These are phyloP conservation scores for Cololabis saira DNA, from an alignment of 2,113 vertebrate species.

Conservation along the genomic window DNA sequence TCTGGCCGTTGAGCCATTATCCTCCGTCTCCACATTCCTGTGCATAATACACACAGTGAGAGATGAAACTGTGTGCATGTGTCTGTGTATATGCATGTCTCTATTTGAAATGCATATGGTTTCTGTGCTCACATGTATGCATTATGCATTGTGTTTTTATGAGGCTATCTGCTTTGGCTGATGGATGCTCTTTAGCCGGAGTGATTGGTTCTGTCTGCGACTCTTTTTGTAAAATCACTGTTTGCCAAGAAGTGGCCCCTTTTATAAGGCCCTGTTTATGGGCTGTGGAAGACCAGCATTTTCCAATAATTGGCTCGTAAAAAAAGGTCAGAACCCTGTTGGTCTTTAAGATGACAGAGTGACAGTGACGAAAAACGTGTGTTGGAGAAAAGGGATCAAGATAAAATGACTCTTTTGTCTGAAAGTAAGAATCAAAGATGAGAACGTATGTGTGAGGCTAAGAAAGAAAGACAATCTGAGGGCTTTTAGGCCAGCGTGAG, in stretches of 20 bases:
- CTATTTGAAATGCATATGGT: slow-evolving; percentile 35
- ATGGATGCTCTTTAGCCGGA: slow-evolving; percentile 56
- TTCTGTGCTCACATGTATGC: slow-evolving; percentile 50
- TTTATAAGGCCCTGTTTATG: slow-evolving; percentile 73
- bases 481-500: no score
- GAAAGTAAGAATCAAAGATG: not conserved
- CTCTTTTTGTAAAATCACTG: slow-evolving; percentile 52
- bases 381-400: slow-evolving; percentile 3
- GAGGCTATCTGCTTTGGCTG: slow-evolving; percentile 47
- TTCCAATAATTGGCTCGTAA: slow-evolving; percentile 68
- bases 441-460: not conserved
- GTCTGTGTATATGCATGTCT: slow-evolving; percentile 1
- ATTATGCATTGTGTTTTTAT: slow-evolving; percentile 64
- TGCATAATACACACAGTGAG: slow-evolving; percentile 32
- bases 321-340: slow-evolving; percentile 61
- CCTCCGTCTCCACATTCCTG: slow-evolving; percentile 8
- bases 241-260: slow-evolving; percentile 52
- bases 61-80: slow-evolving; percentile 5
- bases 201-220: slow-evolving; percentile 47
- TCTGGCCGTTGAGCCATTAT: slow-evolving; percentile 13
- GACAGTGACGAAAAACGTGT: slow-evolving; percentile 17
- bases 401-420: not conserved
- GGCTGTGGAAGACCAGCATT: slow-evolving; percentile 63
- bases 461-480: no score
- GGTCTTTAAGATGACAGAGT: slow-evolving; percentile 14